Base-by-base conservation (phyloP, 2,888 invertebrate species). In the Eubasilissa splendida region DNA sequence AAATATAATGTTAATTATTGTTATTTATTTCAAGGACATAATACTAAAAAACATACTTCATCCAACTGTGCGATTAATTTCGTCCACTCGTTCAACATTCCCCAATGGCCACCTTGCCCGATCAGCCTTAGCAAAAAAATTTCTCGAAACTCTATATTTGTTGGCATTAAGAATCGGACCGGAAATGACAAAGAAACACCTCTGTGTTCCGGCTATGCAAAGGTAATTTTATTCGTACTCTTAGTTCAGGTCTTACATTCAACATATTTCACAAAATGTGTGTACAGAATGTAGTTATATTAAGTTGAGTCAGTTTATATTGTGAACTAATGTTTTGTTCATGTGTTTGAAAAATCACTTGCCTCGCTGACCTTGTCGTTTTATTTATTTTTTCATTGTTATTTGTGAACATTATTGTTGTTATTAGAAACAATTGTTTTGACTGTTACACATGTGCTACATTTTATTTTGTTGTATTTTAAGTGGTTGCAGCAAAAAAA, bases 21-120 rank as follows among this genome's bases (percentile, higher is more conserved):
- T 68, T 22, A 12, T 31, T 31, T 33, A 5, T 42, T 77, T 87
- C 90, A 89, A 98, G 96, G 98, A 98, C 86, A 94, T 94, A 0
- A 93, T 99, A 80, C 91, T 98, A 31, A 94, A 95, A 85, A 93
- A 94, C 33, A 95, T 98, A 70, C 88, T 99, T 0, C 93, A 96
- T 86, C 98, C 98, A 12, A 93, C 95, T 0, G 92, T 98, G 2
- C 92, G 95, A 2, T 89, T 98, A 58, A 90, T 97, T 2, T 95
- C 96, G 3, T 96, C 97, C 0, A 93, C 94, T 0, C 93, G 94
- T 81, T 92, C 95, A 83, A 89, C 93, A 10, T 98, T 97, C 89
- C 97, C 98, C 0, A 95, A 94, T 85, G 97, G 97, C 0, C 91
- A 92, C 71, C 87, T 91, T 50, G 96, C 96, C 0, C 92, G 98